phyloP scores from a whole-genome alignment of 37 sponge, comb jelly and placozoan species.

The Geodia barretti region DNA sequence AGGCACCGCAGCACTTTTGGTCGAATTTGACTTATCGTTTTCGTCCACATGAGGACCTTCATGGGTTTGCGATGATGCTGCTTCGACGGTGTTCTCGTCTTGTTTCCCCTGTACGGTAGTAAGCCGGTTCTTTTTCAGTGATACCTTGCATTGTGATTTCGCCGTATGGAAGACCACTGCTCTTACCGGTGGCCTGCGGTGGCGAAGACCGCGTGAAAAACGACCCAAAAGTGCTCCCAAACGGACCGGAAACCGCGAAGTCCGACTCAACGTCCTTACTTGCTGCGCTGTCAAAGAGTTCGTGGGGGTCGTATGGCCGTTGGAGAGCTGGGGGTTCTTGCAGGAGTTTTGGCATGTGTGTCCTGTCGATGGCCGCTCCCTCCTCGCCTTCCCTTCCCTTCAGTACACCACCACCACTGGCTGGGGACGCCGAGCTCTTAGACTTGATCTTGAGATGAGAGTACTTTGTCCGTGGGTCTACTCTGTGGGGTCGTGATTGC shows the following conservation, averaged over 20 bases:
- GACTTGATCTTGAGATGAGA: conserved; percentile 61
- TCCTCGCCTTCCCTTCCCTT: background rate
- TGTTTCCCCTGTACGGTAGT: too few relatives aligned
- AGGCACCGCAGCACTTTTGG: conserved; percentile 23
- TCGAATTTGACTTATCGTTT: background rate
- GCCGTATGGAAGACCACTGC: conserved; percentile 22
- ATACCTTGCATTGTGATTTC: conserved; percentile 24
- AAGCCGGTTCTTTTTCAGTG: background rate
- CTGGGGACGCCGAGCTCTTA: conserved; percentile 5
- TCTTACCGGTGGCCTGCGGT: background rate
- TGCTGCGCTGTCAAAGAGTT: conserved; percentile 47
- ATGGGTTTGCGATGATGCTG: background rate
- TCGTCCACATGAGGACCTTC: background rate
- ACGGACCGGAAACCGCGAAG: conserved; percentile 1
- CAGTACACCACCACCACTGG: background rate
- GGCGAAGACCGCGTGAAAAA: background rate
- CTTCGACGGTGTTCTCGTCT: background rate
- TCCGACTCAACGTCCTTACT: background rate
- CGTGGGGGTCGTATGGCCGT: conserved; percentile 58
- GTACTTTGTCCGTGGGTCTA: conserved; percentile 56
- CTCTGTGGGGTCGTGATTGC: background rate
- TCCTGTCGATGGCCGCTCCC: background rate
- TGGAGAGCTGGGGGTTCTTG: conserved; percentile 35
- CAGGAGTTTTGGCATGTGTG: conserved; percentile 51
- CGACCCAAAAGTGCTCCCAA: conserved; percentile 34